Evolutionary conservation across 2,797 vertebrate genomes (phyloP).

Genomic region (Tenualosa ilisha): DNA sequence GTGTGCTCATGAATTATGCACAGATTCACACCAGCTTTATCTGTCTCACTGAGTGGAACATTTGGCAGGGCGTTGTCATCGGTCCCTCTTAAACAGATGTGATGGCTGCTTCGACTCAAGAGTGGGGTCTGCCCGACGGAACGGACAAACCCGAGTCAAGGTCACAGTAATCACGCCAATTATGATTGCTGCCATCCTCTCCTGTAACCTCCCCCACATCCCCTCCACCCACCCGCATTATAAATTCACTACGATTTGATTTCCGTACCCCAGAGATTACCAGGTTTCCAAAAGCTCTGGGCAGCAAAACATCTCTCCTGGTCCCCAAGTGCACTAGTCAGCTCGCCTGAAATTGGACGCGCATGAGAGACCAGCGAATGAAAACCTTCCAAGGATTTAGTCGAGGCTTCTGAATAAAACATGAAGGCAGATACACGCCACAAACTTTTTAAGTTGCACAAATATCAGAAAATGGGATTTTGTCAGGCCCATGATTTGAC

Average conservation of each 20-base stretch:
- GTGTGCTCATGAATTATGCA: slow-evolving; percentile 28
- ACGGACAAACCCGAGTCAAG: slow-evolving; percentile 42
- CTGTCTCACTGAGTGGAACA: slow-evolving; percentile 8
- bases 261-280: slow-evolving; percentile 60
- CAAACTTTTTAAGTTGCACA: slow-evolving; percentile 27
- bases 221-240: slow-evolving; percentile 46
- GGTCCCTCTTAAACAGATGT: slow-evolving; percentile 25
- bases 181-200: slow-evolving; percentile 49
- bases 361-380: slow-evolving; percentile 56
- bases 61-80: slow-evolving; percentile 13
- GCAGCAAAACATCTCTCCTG: slow-evolving; percentile 52
- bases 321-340: slow-evolving; percentile 55
- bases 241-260: slow-evolving; percentile 61
- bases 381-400: slow-evolving; percentile 56
- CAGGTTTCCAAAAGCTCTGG: slow-evolving; percentile 53
- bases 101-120: not conserved
- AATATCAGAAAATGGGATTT: not conserved
- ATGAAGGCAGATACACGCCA: slow-evolving; percentile 48
- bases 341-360: slow-evolving; percentile 62
- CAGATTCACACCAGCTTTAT: slow-evolving; percentile 15
- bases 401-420: slow-evolving; percentile 59
- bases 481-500: not conserved
- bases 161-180: slow-evolving; percentile 50
- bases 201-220: slow-evolving; percentile 39
- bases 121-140: not conserved